Evolutionary conservation across 2,888 invertebrate genomes (phyloP).

Genomic region (Nysson spinosus): DNA sequence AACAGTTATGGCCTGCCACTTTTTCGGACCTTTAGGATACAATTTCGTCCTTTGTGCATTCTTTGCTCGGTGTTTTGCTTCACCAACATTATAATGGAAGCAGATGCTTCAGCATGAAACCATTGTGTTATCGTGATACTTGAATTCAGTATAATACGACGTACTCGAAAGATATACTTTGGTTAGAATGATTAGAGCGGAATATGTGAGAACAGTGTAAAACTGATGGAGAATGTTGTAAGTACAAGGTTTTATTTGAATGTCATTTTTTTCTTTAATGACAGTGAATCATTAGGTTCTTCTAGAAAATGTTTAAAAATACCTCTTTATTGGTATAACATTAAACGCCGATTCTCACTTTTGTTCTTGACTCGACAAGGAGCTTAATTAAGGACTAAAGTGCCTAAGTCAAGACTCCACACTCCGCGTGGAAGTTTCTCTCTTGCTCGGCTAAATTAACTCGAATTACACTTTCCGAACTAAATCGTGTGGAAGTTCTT

Average conservation of each 20-base stretch:
- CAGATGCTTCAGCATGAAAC: too few species aligned
- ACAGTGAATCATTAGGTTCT: not conserved
- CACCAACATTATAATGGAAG: too few species aligned
- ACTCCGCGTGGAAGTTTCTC: slow-evolving; percentile 30
- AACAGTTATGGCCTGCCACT: not conserved
- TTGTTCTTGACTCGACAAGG: not conserved
- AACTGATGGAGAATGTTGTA: too few species aligned
- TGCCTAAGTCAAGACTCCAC: slow-evolving; percentile 27
- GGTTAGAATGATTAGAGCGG: too few species aligned
- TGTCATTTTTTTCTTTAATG: too few species aligned
- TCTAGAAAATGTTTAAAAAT: not conserved
- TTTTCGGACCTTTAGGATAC: not conserved
- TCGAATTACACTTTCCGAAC: slow-evolving; percentile 46
- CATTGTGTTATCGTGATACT: too few species aligned
- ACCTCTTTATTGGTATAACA: slow-evolving; percentile 2
- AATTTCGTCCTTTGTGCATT: not conserved
- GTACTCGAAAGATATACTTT: too few species aligned
- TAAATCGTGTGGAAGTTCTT: slow-evolving; percentile 36
- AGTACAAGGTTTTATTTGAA: too few species aligned
- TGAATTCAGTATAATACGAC: too few species aligned
- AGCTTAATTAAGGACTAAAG: slow-evolving; percentile 16
- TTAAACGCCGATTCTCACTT: slow-evolving; percentile 6
- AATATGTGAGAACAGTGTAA: too few species aligned
- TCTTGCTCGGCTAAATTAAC: slow-evolving; percentile 48
- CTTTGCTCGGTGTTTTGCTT: not conserved